These are phyloP conservation scores for Stichopus horrens DNA, from an alignment of 53 echinoderm and acorn worm species.

Conservation along the genomic window DNA sequence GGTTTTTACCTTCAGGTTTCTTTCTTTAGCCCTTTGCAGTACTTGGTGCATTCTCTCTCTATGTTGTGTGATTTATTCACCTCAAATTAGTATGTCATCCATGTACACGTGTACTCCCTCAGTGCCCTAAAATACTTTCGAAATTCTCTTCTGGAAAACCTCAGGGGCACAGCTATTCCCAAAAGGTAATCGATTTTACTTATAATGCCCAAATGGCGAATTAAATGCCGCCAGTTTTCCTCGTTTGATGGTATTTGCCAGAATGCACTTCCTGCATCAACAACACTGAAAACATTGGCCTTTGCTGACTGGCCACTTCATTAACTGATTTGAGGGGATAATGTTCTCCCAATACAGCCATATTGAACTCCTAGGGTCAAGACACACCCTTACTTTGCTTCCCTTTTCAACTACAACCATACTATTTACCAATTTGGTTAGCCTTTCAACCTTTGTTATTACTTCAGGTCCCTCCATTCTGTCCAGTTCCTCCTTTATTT, in stretches of 20 bases:
- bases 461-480: not conserved
- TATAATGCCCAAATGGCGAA: not conserved
- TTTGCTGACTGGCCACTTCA: not conserved
- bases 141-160: slow-evolving; percentile 39
- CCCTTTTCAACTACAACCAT: slow-evolving; percentile 14
- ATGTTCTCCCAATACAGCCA: slow-evolving; percentile 2
- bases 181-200: slow-evolving; percentile 15
- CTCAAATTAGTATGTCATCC: slow-evolving; percentile 46
- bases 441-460: slow-evolving; percentile 11
- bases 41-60: slow-evolving; percentile 37
- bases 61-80: slow-evolving; percentile 12
- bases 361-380: slow-evolving; percentile 33
- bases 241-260: slow-evolving; percentile 15
- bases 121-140: slow-evolving; percentile 16
- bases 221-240: not conserved
- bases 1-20: too few species aligned
- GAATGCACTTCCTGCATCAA: slow-evolving; percentile 7
- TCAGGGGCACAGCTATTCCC: slow-evolving; percentile 8
- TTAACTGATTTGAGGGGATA: slow-evolving; percentile 3
- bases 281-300: too few species aligned
- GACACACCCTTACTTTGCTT: slow-evolving; percentile 9
- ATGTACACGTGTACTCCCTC: slow-evolving; percentile 31
- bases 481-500: slow-evolving; percentile 20
- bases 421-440: slow-evolving; percentile 11
- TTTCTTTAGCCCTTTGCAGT: slow-evolving; percentile 23